Evolutionary conservation across 2,888 invertebrate genomes (phyloP).

Genomic region (Eilema sororculum): DNA sequence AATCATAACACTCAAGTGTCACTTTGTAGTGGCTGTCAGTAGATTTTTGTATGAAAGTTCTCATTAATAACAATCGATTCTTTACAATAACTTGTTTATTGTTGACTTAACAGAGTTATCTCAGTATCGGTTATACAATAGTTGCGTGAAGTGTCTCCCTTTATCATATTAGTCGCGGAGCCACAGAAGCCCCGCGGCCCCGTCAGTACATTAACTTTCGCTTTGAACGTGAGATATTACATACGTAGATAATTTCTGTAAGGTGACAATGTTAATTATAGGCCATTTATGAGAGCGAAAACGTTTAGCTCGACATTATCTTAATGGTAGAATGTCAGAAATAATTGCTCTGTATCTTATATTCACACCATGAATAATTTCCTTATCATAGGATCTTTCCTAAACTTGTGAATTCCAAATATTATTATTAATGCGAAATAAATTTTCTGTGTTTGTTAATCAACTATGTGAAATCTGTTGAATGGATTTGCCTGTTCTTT

Average conservation of each 20-base stretch:
- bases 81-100: constrained; percentile 3
- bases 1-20: neutral
- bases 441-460: neutral
- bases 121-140: constrained; percentile 15
- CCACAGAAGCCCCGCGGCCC: constrained; percentile 39
- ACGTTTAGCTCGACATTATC: constrained; percentile 27
- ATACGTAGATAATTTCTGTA: constrained; percentile 44
- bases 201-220: constrained; percentile 50
- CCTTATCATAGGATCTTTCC: neutral
- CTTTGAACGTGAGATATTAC: constrained; percentile 41
- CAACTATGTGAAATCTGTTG: neutral
- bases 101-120: constrained; percentile 12
- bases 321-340: constrained; percentile 16
- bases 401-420: neutral
- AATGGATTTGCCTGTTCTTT: neutral
- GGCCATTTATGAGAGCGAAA: constrained; percentile 38
- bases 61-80: constrained; percentile 2
- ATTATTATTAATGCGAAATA: neutral
- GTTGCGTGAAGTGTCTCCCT: constrained; percentile 27
- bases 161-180: constrained; percentile 42
- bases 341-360: constrained; percentile 12
- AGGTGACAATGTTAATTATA: constrained; percentile 48
- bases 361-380: constrained; percentile 1
- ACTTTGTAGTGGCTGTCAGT: neutral
- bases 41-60: neutral